These are phyloP conservation scores for Lepetodrilus schrolli DNA, from an alignment of 2,888 invertebrate species.

Conservation along the genomic window DNA sequence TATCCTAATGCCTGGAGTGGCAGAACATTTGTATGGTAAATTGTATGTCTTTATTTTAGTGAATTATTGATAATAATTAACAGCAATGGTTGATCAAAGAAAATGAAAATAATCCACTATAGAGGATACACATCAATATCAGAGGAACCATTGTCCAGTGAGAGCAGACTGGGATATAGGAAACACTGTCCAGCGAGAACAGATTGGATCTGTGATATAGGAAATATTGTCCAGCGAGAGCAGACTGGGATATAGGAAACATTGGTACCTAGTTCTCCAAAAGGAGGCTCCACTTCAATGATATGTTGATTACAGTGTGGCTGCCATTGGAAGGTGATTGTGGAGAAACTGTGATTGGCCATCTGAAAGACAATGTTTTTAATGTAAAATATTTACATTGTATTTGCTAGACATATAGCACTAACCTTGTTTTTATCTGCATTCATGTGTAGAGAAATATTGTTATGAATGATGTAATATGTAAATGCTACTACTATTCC, in stretches of 20 bases:
- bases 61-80: too few relatives aligned
- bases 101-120: too few relatives aligned
- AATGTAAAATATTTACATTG: not conserved
- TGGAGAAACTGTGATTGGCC: conserved; percentile 73
- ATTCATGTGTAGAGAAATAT: too few relatives aligned
- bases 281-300: conserved; percentile 73
- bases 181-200: not conserved
- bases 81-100: too few relatives aligned
- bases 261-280: conserved; percentile 71
- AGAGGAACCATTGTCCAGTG: too few relatives aligned
- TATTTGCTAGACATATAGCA: not conserved
- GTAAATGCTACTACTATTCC: too few relatives aligned
- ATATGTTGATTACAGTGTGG: conserved; percentile 62
- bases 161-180: not conserved
- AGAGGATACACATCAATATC: too few relatives aligned
- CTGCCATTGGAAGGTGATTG: conserved; percentile 73
- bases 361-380: conserved; percentile 57
- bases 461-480: too few relatives aligned
- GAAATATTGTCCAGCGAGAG: not conserved
- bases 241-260: not conserved
- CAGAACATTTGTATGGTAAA: too few relatives aligned
- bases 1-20: too few relatives aligned
- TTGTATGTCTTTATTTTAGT: too few relatives aligned
- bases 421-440: too few relatives aligned
- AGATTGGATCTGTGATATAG: not conserved